phyloP scores from a whole-genome alignment of 2,113 vertebrate species.

The Xerus inauris region DNA sequence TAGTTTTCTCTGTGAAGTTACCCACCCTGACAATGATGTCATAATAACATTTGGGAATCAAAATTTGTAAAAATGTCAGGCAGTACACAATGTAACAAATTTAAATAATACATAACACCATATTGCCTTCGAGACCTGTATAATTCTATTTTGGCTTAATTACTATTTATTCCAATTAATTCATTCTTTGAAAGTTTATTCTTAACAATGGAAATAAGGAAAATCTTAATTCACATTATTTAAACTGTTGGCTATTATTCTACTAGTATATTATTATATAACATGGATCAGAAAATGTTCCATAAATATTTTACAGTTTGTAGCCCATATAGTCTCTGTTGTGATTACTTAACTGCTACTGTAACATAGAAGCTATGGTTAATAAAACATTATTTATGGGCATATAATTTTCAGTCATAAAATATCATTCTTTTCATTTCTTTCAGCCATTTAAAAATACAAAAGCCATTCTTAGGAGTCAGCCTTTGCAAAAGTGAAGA shows the following conservation, averaged over 20 bases:
- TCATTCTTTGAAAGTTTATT: constrained; percentile 36
- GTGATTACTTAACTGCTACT: neutral
- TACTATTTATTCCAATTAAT: neutral
- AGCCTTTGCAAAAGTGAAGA: neutral
- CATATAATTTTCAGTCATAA: neutral
- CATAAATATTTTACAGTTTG: neutral
- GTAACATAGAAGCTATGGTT: neutral
- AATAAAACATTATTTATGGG: neutral
- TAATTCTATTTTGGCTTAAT: neutral
- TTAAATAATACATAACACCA: neutral
- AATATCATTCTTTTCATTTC: neutral
- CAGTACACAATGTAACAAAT: neutral
- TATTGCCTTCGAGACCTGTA: neutral
- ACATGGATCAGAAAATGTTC: neutral
- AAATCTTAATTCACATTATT: neutral
- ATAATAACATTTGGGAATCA: neutral
- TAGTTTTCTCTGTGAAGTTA: neutral
- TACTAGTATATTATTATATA: neutral
- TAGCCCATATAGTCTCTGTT: neutral
- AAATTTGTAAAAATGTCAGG: neutral
- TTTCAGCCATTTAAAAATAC: constrained; percentile 21
- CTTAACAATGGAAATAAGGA: neutral
- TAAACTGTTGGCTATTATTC: constrained; percentile 16
- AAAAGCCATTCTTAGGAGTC: neutral
- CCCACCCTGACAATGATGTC: neutral